A percentile compares a stretch with the other conserved stretches of the same genome.
Conservation (phyloP, 2,888 invertebrate species). For the Oasisia sp. region DNA sequence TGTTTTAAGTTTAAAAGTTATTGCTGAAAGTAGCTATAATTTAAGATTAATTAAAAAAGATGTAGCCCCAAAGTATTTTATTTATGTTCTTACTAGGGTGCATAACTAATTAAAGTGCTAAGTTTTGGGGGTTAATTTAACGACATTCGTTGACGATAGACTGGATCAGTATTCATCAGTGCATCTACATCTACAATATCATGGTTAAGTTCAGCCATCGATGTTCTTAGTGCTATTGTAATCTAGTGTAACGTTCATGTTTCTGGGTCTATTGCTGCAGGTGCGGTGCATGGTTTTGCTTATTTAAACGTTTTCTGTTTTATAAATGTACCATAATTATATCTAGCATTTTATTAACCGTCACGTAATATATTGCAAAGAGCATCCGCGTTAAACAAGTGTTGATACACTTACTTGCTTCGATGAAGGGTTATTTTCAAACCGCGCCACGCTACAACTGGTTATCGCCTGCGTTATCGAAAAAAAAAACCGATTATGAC, state of each 20-base stretch:
- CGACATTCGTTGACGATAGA: too few relatives aligned
- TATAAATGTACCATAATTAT: not conserved
- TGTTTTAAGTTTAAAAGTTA: too few relatives aligned
- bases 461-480: not conserved
- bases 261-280: not conserved
- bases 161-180: too few relatives aligned
- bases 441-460: not conserved
- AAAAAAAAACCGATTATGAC: not conserved
- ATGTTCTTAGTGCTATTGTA: not conserved
- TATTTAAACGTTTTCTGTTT: not conserved
- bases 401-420: not conserved
- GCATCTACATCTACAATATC: too few relatives aligned
- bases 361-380: not conserved
- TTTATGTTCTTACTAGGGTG: too few relatives aligned
- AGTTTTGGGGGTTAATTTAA: too few relatives aligned
- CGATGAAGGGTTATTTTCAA: not conserved
- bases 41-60: too few relatives aligned
- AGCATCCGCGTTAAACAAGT: not conserved
- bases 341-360: not conserved
- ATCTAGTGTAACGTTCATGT: not conserved
- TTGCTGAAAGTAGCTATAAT: too few relatives aligned
- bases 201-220: too few relatives aligned
- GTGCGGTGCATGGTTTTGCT: too few relatives aligned
- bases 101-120: too few relatives aligned
- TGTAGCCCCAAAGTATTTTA: too few relatives aligned